Evolutionary conservation across 2,113 vertebrate genomes (phyloP).

Genomic region (Neodon shergylaensis): DNA sequence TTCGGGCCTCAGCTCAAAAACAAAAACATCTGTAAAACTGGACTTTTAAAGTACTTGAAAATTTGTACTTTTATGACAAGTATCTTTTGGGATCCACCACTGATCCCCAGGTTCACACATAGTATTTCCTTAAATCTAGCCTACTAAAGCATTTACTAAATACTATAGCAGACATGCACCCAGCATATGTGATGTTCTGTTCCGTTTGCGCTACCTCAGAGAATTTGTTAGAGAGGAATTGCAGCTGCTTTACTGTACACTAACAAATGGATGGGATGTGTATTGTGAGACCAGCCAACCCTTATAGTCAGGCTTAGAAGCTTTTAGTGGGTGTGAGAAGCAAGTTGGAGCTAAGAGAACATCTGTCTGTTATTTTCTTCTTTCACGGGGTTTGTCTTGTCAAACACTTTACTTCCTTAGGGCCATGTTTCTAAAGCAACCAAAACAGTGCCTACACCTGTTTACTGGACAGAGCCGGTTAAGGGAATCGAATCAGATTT

Average conservation of each 20-base stretch:
- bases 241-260: neutral
- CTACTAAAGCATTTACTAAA: neutral
- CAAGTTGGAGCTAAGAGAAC: neutral
- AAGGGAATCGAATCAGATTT: neutral
- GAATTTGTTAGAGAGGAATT: neutral
- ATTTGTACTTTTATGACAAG: conserved; percentile 31
- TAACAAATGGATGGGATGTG: neutral
- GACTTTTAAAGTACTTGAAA: neutral
- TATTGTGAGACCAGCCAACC: neutral
- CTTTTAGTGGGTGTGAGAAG: neutral
- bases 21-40: neutral
- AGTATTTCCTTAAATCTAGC: neutral
- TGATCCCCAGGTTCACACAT: neutral
- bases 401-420: conserved; percentile 3
- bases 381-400: neutral
- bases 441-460: neutral
- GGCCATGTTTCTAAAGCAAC: neutral
- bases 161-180: neutral
- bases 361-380: neutral
- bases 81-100: neutral
- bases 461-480: neutral
- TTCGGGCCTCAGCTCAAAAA: neutral
- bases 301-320: neutral
- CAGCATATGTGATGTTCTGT: neutral
- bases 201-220: neutral